Conservation (phyloP, 2,888 invertebrate species). For the Plebejus anna region DNA sequence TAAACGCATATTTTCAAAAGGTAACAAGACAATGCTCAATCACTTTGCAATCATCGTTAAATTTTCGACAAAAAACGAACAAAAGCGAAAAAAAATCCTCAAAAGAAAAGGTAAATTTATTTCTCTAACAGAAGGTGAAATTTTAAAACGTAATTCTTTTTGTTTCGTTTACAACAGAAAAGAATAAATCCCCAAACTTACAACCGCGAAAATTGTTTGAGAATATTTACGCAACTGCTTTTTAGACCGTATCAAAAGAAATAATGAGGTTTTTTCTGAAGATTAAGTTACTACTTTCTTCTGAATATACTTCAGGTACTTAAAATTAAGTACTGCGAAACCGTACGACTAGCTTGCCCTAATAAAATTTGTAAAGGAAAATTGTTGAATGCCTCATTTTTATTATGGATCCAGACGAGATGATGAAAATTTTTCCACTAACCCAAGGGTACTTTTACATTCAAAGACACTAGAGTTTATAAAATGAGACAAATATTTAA, state of each 20-base stretch:
- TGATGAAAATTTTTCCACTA: neutral
- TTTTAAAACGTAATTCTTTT: neutral
- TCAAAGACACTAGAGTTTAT: neutral
- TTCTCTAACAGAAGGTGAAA: neutral
- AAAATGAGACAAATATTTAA: no score
- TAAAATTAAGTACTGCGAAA: neutral
- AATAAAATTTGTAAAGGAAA: neutral
- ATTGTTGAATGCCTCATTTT: neutral
- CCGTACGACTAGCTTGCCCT: neutral
- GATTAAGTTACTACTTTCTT: neutral
- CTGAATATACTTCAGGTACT: neutral
- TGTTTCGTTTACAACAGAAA: slow-evolving; percentile 10
- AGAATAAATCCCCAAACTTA: slow-evolving; percentile 1
- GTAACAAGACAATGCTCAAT: neutral
- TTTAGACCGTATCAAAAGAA: neutral
- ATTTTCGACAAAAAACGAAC: neutral
- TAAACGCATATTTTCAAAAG: neutral
- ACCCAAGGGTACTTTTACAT: neutral
- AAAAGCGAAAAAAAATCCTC: neutral
- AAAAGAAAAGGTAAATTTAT: slow-evolving; percentile 2
- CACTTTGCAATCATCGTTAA: slow-evolving; percentile 10
- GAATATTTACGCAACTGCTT: slow-evolving; percentile 1
- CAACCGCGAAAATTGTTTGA: neutral
- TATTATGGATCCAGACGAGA: neutral
- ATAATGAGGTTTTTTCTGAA: neutral